phyloP scores from a whole-genome alignment of 1,140 invertebrate species.

The Octopus sinensis region DNA sequence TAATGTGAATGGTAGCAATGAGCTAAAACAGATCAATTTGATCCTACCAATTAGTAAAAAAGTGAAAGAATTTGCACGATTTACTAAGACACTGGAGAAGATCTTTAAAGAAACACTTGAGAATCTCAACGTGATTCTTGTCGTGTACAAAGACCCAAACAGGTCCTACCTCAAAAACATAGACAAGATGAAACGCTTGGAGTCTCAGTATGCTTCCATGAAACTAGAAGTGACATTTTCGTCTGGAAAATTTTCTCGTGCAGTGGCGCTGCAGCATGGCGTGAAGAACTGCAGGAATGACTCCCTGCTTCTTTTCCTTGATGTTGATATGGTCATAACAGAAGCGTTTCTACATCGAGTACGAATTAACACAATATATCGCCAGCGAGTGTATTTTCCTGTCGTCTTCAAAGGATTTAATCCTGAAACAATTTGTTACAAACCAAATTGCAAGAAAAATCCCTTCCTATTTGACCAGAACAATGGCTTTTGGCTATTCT shows the following conservation, averaged over 20 bases:
- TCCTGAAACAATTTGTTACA: slow-evolving; percentile 44
- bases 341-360: slow-evolving; percentile 47
- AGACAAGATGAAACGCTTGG: background rate
- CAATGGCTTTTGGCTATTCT: slow-evolving; percentile 84
- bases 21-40: slow-evolving; percentile 65
- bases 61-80: slow-evolving; percentile 73
- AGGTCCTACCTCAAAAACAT: background rate
- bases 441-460: slow-evolving; percentile 47
- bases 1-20: too few species aligned
- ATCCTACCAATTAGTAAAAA: slow-evolving; percentile 80
- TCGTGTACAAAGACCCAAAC: slow-evolving; percentile 59
- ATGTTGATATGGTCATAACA: slow-evolving; percentile 60
- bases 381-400: slow-evolving; percentile 83
- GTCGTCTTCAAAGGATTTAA: slow-evolving; percentile 93
- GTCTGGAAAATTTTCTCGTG: slow-evolving; percentile 52
- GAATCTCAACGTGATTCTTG: slow-evolving; percentile 70
- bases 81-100: slow-evolving; percentile 78
- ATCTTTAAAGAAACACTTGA: slow-evolving; percentile 68
- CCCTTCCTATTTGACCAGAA: slow-evolving; percentile 61
- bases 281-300: slow-evolving; percentile 56
- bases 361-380: slow-evolving; percentile 69
- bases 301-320: slow-evolving; percentile 67
- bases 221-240: slow-evolving; percentile 31
- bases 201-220: slow-evolving; percentile 29
- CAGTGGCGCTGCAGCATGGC: slow-evolving; percentile 46